Evolutionary conservation across 2,888 invertebrate species (phyloP).

Genomic region (Rhopalosiphum nymphaeae): DNA sequence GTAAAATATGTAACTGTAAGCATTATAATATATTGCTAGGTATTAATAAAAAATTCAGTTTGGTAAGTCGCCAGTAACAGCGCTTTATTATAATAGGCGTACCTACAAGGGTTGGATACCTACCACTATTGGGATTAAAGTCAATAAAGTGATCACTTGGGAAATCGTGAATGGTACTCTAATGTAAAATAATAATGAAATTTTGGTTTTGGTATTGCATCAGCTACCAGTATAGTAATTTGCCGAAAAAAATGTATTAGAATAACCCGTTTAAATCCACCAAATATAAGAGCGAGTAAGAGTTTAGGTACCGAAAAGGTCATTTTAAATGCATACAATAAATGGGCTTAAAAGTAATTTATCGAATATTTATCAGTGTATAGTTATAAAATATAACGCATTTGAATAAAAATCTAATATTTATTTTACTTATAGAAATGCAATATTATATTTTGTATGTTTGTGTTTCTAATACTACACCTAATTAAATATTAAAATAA

Average conservation of each 20-base stretch:
- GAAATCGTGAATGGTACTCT: constrained; percentile 48
- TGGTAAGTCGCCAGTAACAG: constrained; percentile 31
- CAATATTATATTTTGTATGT: not conserved
- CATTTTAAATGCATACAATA: constrained; percentile 3
- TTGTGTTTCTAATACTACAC: not conserved
- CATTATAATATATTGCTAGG: not conserved
- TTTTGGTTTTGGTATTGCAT: constrained; percentile 35
- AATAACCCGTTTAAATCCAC: constrained; percentile 52
- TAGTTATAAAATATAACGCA: not conserved
- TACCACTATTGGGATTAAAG: constrained; percentile 37
- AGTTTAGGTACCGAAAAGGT: not conserved
- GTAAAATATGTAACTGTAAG: not conserved
- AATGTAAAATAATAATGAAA: constrained; percentile 53
- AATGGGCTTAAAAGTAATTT: constrained; percentile 15
- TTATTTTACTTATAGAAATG: not conserved
- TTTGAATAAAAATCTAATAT: not conserved
- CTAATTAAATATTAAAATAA: too few relatives aligned
- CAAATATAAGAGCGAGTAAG: not conserved
- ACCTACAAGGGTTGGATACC: not conserved
- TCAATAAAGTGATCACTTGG: constrained; percentile 61
- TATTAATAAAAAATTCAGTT: constrained; percentile 13
- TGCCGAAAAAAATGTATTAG: constrained; percentile 13
- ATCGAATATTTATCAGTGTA: not conserved
- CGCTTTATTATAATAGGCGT: not conserved
- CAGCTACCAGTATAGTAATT: not conserved